Evolutionary conservation across 2,888 invertebrate genomes (phyloP).

Genomic region (Spialia ferax): DNA sequence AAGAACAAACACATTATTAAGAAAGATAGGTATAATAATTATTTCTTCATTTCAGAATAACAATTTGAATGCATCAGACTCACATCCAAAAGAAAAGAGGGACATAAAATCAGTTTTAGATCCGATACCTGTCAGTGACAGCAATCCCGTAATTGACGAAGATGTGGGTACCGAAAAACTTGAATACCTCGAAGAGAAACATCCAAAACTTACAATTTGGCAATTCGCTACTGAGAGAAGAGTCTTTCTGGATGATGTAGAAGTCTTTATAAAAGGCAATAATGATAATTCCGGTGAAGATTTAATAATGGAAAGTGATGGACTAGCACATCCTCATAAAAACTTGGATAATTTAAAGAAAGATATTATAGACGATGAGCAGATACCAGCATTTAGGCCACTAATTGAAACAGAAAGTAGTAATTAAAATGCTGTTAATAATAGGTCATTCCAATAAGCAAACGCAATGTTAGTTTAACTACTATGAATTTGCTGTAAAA

Average conservation of each 20-base stretch:
- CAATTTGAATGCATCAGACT: background rate
- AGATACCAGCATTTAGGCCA: background rate
- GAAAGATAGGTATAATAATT: too few relatives aligned
- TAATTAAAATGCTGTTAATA: background rate
- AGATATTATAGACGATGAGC: background rate
- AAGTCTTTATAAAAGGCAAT: slow-evolving; percentile 10
- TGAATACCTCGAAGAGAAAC: background rate
- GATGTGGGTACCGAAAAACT: background rate
- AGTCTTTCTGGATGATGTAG: slow-evolving; percentile 8
- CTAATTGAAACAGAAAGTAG: background rate
- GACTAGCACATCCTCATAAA: background rate
- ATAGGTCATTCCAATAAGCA: background rate
- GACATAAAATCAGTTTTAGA: slow-evolving; percentile 3
- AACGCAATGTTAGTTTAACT: background rate
- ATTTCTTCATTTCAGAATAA: slow-evolving; percentile 17
- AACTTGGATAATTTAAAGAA: background rate
- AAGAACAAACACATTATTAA: too few relatives aligned
- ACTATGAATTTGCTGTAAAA: too few relatives aligned
- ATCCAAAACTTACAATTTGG: slow-evolving; percentile 24
- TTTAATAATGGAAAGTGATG: background rate
- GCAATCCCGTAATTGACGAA: background rate
- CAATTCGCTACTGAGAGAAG: slow-evolving; percentile 23
- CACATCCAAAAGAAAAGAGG: background rate
- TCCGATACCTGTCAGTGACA: background rate
- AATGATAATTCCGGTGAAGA: background rate